Evolutionary conservation across 2,888 invertebrate species (phyloP), one percentile per base, ranked within the genome.

Genomic region (Nasonovia ribisnigri): DNA sequence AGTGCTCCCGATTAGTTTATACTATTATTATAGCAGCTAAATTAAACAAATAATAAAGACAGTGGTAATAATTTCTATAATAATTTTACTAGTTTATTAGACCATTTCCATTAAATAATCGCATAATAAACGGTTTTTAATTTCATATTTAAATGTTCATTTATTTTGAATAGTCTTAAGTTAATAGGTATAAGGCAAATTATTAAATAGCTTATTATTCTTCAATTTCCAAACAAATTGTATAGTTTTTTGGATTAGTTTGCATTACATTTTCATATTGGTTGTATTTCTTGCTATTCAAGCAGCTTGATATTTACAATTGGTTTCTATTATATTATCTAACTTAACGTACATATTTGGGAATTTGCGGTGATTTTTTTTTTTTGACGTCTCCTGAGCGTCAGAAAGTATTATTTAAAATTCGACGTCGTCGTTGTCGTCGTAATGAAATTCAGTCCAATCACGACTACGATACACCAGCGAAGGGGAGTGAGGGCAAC

Each of bases 361-460:
- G 36, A 77, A 36, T 77, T 77, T 36, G 77, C 43, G 13, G 43
- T 84, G 84, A 43, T 84, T n/a, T 77, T 43, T 84, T 57, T 84
- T 84, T 84, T 84, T 46, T 48, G 20, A 77, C 20, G 20, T 36
- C 36, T 36, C 8, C 36, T 2, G 84, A 90, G 29, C 43, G 46
- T 60, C 43, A n/a, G 20, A 24, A 91, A 51, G 84, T 43, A 67
- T 67, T 51, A 67, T 92, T 88, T 88, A 42, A 67, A 87, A 43
- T 26, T 87, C 86, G 8, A 13, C 42, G 24, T 43, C 36, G 24
- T 43, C 67, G 46, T 43, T 48, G 46, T 36, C 60, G 48, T 87
- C 42, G 51, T 77, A 88, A 92, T 88, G 88, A 88, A 88, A 92
- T 92, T 92, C 88, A 77, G 29, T 77, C 24, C 43, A 43, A 91